Conservation (phyloP, 2,113 vertebrate species). For the Pluvianellus socialis region DNA sequence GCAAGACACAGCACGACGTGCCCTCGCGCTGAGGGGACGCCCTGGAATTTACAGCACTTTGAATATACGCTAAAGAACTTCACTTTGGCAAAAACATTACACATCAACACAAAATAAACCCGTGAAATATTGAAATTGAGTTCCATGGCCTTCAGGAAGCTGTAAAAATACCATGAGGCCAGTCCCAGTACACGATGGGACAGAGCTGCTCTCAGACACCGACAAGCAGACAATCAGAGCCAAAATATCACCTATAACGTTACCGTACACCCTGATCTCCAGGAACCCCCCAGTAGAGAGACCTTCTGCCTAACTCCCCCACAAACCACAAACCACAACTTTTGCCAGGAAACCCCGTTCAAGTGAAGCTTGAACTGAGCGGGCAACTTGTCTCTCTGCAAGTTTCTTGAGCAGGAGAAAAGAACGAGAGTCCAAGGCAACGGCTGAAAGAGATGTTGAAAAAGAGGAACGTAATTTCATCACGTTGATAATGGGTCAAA, state of each 20-base stretch:
- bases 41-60: neutral
- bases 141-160: neutral
- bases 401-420: neutral
- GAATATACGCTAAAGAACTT: neutral
- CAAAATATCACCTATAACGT: neutral
- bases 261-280: neutral
- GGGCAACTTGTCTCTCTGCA: neutral
- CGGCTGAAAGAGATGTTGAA: neutral
- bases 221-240: neutral
- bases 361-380: neutral
- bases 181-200: neutral
- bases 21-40: rapidly evolving
- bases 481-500: neutral
- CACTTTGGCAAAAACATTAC: neutral
- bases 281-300: rapidly evolving
- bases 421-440: neutral
- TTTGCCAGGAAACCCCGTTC: neutral
- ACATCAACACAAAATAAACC: neutral
- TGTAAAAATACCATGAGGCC: neutral
- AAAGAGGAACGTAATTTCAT: neutral
- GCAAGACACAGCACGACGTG: neutral
- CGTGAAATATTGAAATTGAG: neutral
- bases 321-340: neutral
- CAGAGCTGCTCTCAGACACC: neutral
- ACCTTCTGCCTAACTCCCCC: neutral